Base-by-base conservation (phyloP, 2,888 invertebrate species). In the Epinotia ramella region DNA sequence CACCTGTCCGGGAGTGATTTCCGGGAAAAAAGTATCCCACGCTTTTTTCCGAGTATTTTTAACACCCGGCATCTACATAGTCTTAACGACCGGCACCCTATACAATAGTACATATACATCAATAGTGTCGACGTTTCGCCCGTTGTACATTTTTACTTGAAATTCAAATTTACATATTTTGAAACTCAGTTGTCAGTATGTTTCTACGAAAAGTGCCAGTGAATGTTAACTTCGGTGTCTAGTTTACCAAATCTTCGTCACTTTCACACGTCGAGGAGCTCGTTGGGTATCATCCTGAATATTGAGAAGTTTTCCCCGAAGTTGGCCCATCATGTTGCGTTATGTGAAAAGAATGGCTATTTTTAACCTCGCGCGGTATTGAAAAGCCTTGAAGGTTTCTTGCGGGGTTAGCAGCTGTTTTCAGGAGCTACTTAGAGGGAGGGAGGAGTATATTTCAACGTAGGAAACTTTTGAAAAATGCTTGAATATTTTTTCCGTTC, bases 321-420 rank as follows among this genome's bases (percentile, higher is more conserved):
- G 53, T 75, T 62, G 13, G 28, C 59, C 74, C 74, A 75, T 65
- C 69, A 75, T 59, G 66, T 66, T 18, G 40, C 71, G 71, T 75
- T 75, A 75, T 75, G 70, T 66, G 64, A 60, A 60, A 70, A 74
- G 60, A 66, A 66, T 62, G 44, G 75, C 60, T 66, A 75, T 75
- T 71, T 71, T 66, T 66, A 75, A 71, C 70, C 70, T 75, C 9
- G 20, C 28, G 57, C 60, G 49, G 71, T 66, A 71, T 66, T 71
- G 66, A 66, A 60, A 53, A 40, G 59, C 59, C 64, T 71, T 53
- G 7, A 71, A 66, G 24, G 40, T n/a, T 56, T 60, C 59, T 24
- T 66, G 62, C 28, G 7, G 53, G 28, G 24, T 56, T 20, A 20
- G 18, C 33, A 63, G 16, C n/a, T 11, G 63, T 64, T 24, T 59